A percentile compares a stretch with the other conserved stretches of the same genome.
Conservation (phyloP, 1,140 invertebrate species). For the Plectus sambesii region DNA sequence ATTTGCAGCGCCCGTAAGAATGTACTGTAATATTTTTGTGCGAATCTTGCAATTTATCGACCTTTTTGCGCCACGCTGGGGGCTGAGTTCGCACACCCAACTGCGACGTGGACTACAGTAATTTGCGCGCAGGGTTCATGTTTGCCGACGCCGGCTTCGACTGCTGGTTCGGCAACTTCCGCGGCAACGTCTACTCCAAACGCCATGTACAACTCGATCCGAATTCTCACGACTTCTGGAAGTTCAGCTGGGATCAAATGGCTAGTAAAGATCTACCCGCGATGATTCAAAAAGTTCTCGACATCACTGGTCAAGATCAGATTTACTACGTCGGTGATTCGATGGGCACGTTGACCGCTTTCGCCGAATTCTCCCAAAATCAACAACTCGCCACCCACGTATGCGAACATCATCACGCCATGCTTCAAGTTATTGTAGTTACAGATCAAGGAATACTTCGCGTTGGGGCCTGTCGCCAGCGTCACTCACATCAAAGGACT, state of each 20-base stretch:
- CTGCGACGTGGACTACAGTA: background rate
- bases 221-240: conserved; percentile 40
- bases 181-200: conserved; percentile 57
- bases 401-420: no score
- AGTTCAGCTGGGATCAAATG: conserved; percentile 26
- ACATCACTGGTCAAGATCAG: conserved; percentile 36
- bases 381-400: conserved; percentile 7
- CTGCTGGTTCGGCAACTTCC: conserved; percentile 60
- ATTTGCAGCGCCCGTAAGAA: no score
- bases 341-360: conserved; percentile 48
- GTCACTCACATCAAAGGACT: conserved; percentile 10
- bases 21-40: no score
- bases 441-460: conserved; percentile 19
- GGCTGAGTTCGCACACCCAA: no score
- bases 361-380: conserved; percentile 42
- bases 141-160: conserved; percentile 60
- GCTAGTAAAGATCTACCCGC: conserved; percentile 56
- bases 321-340: conserved; percentile 49
- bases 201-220: conserved; percentile 46
- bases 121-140: conserved; percentile 51
- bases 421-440: no score
- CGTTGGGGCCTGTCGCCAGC: conserved; percentile 7
- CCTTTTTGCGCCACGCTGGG: no score
- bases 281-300: conserved; percentile 56
- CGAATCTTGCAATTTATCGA: no score